These are phyloP conservation scores for Eristalinus aeneus DNA, from an alignment of 2,888 invertebrate genomes.

Conservation along the genomic window DNA sequence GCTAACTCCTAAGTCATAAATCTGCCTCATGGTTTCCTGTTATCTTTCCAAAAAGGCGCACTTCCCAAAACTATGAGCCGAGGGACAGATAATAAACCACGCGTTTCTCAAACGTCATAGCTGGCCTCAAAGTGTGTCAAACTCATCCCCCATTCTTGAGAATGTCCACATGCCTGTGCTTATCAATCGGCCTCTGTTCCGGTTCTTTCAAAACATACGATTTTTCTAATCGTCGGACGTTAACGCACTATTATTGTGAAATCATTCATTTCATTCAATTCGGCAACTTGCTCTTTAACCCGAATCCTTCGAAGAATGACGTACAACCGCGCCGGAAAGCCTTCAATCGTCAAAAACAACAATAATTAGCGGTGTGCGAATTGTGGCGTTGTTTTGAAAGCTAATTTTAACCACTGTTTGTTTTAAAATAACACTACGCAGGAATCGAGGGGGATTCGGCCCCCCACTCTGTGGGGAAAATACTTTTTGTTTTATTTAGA, in stretches of 20 bases:
- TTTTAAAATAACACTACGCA: slow-evolving; percentile 36
- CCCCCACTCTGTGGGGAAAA: neutral
- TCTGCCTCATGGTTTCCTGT: neutral
- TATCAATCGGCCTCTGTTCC: neutral
- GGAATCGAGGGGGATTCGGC: neutral
- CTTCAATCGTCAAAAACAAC: slow-evolving; percentile 5
- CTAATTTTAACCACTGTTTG: slow-evolving; percentile 30
- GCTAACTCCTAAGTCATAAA: neutral
- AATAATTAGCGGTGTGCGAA: slow-evolving; percentile 3
- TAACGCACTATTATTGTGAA: slow-evolving; percentile 5
- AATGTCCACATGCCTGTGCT: neutral
- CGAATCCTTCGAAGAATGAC: slow-evolving; percentile 6
- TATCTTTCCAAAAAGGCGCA: neutral
- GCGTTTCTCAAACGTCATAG: neutral
- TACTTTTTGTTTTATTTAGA: slow-evolving; percentile 1
- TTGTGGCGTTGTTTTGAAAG: neutral
- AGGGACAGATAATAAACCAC: neutral
- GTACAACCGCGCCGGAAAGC: neutral
- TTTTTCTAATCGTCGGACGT: neutral
- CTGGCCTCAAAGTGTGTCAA: neutral
- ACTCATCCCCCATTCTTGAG: neutral
- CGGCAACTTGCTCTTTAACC: slow-evolving; percentile 22
- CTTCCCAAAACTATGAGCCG: neutral
- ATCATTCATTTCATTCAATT: neutral
- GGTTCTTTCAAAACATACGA: neutral